Evolutionary conservation across 2,113 vertebrate genomes (phyloP).

Genomic region (Rafetus swinhoei): DNA sequence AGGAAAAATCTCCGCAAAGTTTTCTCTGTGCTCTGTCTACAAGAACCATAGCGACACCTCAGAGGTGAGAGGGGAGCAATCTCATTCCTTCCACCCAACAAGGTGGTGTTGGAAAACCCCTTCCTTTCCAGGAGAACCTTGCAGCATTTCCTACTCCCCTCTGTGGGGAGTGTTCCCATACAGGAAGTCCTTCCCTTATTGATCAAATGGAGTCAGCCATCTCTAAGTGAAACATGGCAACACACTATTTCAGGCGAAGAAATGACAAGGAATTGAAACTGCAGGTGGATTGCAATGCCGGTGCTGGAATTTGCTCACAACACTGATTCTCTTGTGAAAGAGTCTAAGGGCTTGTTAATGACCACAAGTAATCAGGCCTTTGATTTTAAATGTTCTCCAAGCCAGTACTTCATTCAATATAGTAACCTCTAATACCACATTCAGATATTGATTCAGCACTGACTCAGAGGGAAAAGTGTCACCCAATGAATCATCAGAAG

Average conservation of each 20-base stretch:
- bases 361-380: fast-evolving
- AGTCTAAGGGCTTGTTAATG: background rate
- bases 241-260: background rate
- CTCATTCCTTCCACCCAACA: background rate
- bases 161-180: background rate
- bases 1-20: background rate
- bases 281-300: too few relatives aligned
- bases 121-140: background rate
- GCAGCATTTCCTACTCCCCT: background rate
- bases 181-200: fast-evolving
- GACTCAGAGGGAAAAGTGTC: background rate
- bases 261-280: fast-evolving
- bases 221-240: fast-evolving
- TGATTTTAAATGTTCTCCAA: fast-evolving
- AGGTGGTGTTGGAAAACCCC: background rate
- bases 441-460: fast-evolving
- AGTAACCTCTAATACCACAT: background rate
- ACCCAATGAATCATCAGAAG: background rate
- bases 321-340: fast-evolving
- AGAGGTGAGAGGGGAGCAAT: background rate
- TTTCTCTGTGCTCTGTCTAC: background rate
- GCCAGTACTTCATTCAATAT: fast-evolving
- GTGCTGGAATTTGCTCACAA: background rate
- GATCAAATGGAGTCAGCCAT: background rate
- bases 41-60: background rate